Evolutionary conservation across 2,113 vertebrate genomes (phyloP).

Genomic region (Lutjanus erythropterus): DNA sequence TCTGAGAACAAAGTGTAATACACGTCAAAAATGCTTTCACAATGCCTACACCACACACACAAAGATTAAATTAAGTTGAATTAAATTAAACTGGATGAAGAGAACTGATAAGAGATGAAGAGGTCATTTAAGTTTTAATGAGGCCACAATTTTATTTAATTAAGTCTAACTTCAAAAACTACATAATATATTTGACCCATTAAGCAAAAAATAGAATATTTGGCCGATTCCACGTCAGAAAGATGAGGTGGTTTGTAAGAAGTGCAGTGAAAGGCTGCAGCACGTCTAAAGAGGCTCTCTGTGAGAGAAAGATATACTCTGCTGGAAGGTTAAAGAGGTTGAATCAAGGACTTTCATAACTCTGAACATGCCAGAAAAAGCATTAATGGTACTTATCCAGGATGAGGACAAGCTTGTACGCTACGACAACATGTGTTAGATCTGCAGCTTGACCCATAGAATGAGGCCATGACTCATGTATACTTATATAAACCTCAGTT

Average conservation of each 20-base stretch:
- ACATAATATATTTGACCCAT: background rate
- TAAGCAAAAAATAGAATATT: background rate
- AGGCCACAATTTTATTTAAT: slow-evolving; percentile 15
- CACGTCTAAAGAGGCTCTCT: background rate
- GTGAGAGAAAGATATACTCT: slow-evolving; percentile 1
- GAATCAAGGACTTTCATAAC: slow-evolving; percentile 10
- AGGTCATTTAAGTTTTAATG: background rate
- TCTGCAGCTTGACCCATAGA: slow-evolving; percentile 31
- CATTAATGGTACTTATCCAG: slow-evolving; percentile 40
- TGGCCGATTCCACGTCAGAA: background rate
- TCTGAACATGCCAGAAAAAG: slow-evolving; percentile 28
- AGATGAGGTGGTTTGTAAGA: background rate
- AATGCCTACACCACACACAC: background rate
- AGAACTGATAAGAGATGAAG: background rate
- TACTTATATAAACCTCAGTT: slow-evolving; percentile 22
- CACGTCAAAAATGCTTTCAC: background rate
- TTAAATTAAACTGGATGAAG: slow-evolving; percentile 23
- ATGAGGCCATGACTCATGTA: slow-evolving; percentile 22
- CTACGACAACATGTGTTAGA: background rate
- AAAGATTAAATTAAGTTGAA: slow-evolving; percentile 3
- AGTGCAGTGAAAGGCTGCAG: background rate
- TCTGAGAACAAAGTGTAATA: background rate
- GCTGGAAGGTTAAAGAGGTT: background rate
- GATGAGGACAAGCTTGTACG: slow-evolving; percentile 25
- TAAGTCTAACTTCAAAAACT: slow-evolving; percentile 1